Base-by-base conservation (phyloP, 2,888 invertebrate genomes). In the Amorpha juglandis region DNA sequence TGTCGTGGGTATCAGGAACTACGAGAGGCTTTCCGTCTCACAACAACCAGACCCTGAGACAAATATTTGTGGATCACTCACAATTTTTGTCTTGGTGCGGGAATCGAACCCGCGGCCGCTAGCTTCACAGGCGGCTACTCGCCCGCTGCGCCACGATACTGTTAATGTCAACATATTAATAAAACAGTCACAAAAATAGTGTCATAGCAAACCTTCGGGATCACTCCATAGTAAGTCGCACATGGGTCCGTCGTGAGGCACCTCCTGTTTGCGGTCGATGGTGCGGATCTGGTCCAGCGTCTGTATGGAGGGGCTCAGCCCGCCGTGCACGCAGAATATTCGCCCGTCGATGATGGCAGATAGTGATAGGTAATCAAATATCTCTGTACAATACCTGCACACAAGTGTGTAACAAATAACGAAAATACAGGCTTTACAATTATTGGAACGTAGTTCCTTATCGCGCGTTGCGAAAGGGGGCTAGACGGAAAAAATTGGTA, bases 291-390 rank as follows among this genome's bases (percentile, higher is more conserved):
- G 99, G 92, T 99, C 99, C 73, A 99, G 95, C 9, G 99, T 99
- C 91, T 99, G 98, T 91, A 99, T 99, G 19, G 99, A 99, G 1
- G 99, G 99, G 62, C 99, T 99, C 27, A 99, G 94, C 14, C 99
- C 99, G 65, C 99, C 99, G 84, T 99, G 99, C 64, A 99, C 99
- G 92, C 99, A 99, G 93, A 99, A 99, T 90, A 99, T 99, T 92
- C 98, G 97, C 48, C 98, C 98, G 91, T 99, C 99, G 76, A 99
- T 99, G 74, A 99, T 98, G 8, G 99, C 99, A 1, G 99, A 98
- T 64, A 99, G 92, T 63, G 98, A 98, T 68, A 99, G 94, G 90
- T 99, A 99, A 91, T 99, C 99, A 86, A 99, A 99, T 78, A 99
- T 99, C 94, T 99, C 99, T 71, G 99, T 99, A 94, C 99, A 99